phyloP scores from a whole-genome alignment of 2,797 vertebrate species.

The Etheostoma nigrum region DNA sequence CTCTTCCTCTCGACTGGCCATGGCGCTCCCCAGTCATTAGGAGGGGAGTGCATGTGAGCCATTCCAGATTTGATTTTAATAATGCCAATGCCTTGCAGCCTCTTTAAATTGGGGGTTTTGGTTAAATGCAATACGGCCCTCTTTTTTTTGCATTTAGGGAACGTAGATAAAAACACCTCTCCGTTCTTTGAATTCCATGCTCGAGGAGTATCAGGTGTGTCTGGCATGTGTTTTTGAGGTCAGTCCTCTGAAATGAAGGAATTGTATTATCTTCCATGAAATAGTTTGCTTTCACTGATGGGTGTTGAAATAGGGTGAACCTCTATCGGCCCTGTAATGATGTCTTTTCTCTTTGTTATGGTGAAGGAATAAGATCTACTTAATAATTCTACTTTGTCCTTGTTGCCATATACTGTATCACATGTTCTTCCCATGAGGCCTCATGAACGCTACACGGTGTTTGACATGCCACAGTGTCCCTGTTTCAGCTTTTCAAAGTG shows the following conservation, averaged over 20 bases:
- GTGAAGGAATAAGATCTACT: slow-evolving; percentile 15
- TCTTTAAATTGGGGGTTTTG: slow-evolving; percentile 87
- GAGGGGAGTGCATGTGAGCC: slow-evolving; percentile 89
- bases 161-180: slow-evolving; percentile 83
- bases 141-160: slow-evolving; percentile 80
- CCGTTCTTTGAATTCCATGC: slow-evolving; percentile 78
- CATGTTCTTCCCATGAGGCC: slow-evolving; percentile 2
- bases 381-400: slow-evolving; percentile 8
- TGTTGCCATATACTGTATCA: slow-evolving; percentile 5
- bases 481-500: slow-evolving; percentile 68
- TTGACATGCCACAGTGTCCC: slow-evolving; percentile 58
- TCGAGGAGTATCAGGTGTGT: slow-evolving; percentile 88
- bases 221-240: slow-evolving; percentile 81
- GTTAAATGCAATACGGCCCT: slow-evolving; percentile 77
- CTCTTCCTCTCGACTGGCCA: slow-evolving; percentile 92
- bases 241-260: slow-evolving; percentile 70
- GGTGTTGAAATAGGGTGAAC: slow-evolving; percentile 64
- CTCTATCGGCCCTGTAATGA: slow-evolving; percentile 77
- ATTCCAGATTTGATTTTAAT: slow-evolving; percentile 95
- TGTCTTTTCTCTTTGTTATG: slow-evolving; percentile 31
- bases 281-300: slow-evolving; percentile 52
- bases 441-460: slow-evolving; percentile 20
- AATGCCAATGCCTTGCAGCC: slow-evolving; percentile 89
- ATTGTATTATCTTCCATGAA: slow-evolving; percentile 76
- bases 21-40: slow-evolving; percentile 92